These are phyloP conservation scores for Aromia moschata DNA, from an alignment of 2,888 invertebrate genomes.

Conservation along the genomic window DNA sequence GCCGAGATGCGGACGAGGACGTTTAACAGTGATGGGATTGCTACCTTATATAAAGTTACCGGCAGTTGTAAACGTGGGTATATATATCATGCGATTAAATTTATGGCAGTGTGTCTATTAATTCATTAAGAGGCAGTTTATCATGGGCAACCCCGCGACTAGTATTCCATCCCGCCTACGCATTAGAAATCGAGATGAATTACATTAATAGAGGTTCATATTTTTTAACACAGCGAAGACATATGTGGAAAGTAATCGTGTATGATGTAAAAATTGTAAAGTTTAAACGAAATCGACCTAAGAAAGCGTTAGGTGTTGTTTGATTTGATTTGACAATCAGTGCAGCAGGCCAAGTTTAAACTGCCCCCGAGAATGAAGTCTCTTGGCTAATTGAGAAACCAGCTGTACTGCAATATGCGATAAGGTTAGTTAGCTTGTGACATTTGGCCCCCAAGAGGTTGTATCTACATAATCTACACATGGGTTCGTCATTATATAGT, in stretches of 20 bases:
- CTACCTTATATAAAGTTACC: constrained; percentile 31
- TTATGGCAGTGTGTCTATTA: constrained; percentile 32
- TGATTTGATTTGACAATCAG: too few relatives aligned
- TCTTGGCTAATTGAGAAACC: too few relatives aligned
- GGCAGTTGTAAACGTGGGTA: constrained; percentile 32
- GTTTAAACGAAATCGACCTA: too few relatives aligned
- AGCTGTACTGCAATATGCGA: too few relatives aligned
- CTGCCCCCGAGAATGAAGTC: too few relatives aligned
- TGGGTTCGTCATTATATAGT: too few relatives aligned
- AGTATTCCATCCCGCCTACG: neutral
- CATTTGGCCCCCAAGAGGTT: too few relatives aligned
- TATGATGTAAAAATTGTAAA: neutral
- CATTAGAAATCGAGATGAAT: constrained; percentile 7
- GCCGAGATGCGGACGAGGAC: constrained; percentile 4
- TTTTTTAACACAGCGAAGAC: neutral
- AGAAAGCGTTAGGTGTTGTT: too few relatives aligned
- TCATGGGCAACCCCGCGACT: constrained; percentile 33
- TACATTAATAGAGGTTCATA: neutral
- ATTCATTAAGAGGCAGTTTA: constrained; percentile 39
- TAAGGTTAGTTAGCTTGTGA: too few relatives aligned
- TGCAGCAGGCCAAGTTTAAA: too few relatives aligned
- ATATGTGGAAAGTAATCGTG: neutral
- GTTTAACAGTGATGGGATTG: constrained; percentile 24
- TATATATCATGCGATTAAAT: constrained; percentile 29
- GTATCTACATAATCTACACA: too few relatives aligned